phyloP scores from a whole-genome alignment of 2,888 invertebrate genomes.

The Pammene fasciana region DNA sequence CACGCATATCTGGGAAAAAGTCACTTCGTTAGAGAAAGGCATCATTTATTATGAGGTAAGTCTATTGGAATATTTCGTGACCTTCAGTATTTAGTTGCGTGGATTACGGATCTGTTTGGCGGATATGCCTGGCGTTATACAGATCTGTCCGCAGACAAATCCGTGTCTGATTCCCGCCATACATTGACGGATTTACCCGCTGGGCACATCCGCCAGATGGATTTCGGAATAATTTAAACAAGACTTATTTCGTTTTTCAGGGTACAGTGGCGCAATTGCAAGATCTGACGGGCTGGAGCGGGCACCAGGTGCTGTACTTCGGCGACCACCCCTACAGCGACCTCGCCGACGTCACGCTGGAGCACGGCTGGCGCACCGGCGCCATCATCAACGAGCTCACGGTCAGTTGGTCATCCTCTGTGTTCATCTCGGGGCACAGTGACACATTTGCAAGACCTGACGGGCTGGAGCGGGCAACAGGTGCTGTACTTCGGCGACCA shows the following conservation, averaged over 20 bases:
- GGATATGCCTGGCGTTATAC: no score
- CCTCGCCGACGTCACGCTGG: constrained; percentile 96
- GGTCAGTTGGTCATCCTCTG: constrained; percentile 85
- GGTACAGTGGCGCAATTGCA: constrained; percentile 96
- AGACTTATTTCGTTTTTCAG: constrained; percentile 70
- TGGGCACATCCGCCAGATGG: no score
- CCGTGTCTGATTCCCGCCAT: no score
- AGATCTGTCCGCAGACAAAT: no score
- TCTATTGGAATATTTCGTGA: no score
- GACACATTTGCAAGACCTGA: constrained; percentile 94
- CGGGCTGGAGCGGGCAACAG: constrained; percentile 95
- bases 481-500: constrained; percentile 99
- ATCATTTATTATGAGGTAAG: constrained; percentile 95
- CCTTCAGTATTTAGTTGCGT: no score
- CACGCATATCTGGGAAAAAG: constrained; percentile 95
- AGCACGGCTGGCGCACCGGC: constrained; percentile 98
- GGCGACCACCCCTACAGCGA: constrained; percentile 99
- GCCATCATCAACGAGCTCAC: constrained; percentile 97
- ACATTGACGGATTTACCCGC: no score
- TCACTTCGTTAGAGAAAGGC: constrained; percentile 92
- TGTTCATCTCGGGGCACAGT: constrained; percentile 98
- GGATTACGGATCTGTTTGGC: no score
- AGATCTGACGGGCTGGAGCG: constrained; percentile 95
- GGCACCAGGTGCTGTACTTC: constrained; percentile 97
- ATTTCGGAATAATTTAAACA: background rate